Evolutionary conservation across 1,140 invertebrate species (phyloP).

Genomic region (Luehdorfia chinensis): DNA sequence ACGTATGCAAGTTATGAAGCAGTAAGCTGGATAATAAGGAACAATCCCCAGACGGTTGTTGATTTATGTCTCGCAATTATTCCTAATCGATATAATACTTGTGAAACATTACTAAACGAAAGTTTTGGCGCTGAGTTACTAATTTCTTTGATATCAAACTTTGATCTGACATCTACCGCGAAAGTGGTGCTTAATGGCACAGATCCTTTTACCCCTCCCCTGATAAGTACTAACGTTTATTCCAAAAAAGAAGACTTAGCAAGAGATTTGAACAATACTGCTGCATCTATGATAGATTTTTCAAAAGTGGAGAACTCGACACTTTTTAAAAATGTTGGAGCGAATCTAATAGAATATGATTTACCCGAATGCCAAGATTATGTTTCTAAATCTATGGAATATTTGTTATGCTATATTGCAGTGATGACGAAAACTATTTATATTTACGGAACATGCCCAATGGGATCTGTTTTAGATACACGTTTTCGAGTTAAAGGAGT

Average conservation of each 20-base stretch:
- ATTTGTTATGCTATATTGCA: slow-evolving; percentile 56
- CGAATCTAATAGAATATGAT: slow-evolving; percentile 13
- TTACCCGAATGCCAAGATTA: slow-evolving; percentile 4
- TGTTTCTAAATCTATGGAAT: slow-evolving; percentile 26
- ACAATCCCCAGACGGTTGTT: neutral
- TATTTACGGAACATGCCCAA: slow-evolving; percentile 76
- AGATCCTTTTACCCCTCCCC: slow-evolving; percentile 77
- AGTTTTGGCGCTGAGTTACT: neutral
- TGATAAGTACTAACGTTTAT: slow-evolving; percentile 78
- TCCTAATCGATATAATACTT: neutral
- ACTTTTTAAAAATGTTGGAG: slow-evolving; percentile 10
- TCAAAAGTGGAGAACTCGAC: neutral
- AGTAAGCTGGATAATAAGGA: neutral
- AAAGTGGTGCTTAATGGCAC: slow-evolving; percentile 55
- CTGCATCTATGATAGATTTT: slow-evolving; percentile 11
- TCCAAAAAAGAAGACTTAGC: slow-evolving; percentile 40
- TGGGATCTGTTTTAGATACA: slow-evolving; percentile 71
- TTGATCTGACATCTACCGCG: slow-evolving; percentile 77
- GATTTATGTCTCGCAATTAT: neutral
- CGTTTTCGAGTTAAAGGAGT: slow-evolving; percentile 59
- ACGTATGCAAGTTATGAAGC: neutral
- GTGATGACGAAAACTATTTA: slow-evolving; percentile 39
- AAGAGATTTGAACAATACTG: slow-evolving; percentile 41
- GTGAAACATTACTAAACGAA: neutral
- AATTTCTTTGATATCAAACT: neutral